A percentile compares a stretch with the other conserved stretches of the same genome.
Conservation (phyloP, 35 echinoderm and acorn worm genomes). For the Diadema setosum region DNA sequence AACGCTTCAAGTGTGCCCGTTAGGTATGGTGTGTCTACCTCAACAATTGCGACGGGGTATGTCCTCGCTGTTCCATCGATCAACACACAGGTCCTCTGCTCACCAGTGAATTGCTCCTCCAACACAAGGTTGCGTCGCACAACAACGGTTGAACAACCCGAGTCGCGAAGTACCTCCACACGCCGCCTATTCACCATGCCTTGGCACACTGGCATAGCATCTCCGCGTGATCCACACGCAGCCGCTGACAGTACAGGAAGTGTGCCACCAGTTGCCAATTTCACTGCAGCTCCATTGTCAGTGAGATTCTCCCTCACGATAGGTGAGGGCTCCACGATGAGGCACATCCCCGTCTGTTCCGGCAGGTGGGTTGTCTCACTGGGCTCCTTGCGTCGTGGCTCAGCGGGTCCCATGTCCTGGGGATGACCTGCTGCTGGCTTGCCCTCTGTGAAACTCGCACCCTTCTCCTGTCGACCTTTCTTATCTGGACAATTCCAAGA, state of each 20-base stretch:
- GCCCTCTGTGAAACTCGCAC: neutral
- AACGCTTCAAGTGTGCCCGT: constrained; percentile 14
- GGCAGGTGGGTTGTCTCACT: neutral
- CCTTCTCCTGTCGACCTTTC: neutral
- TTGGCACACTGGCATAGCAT: constrained; percentile 19
- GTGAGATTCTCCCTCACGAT: neutral
- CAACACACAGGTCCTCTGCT: neutral
- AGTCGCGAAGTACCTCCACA: neutral
- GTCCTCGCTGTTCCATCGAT: neutral
- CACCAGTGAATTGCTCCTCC: neutral
- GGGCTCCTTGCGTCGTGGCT: neutral
- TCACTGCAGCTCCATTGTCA: neutral
- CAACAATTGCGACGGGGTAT: neutral
- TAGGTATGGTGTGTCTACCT: constrained; percentile 3
- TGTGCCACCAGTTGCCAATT: neutral
- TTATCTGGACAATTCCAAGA: neutral
- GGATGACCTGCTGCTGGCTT: neutral
- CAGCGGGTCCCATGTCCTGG: neutral
- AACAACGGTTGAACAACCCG: neutral
- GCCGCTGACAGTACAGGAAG: neutral
- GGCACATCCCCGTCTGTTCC: neutral
- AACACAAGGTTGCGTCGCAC: neutral
- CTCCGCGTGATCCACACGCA: neutral
- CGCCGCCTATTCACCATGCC: neutral
- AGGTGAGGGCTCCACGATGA: neutral